These are phyloP conservation scores for Enteromius fasciolatus DNA, from an alignment of 2,797 vertebrate species.

Conservation along the genomic window DNA sequence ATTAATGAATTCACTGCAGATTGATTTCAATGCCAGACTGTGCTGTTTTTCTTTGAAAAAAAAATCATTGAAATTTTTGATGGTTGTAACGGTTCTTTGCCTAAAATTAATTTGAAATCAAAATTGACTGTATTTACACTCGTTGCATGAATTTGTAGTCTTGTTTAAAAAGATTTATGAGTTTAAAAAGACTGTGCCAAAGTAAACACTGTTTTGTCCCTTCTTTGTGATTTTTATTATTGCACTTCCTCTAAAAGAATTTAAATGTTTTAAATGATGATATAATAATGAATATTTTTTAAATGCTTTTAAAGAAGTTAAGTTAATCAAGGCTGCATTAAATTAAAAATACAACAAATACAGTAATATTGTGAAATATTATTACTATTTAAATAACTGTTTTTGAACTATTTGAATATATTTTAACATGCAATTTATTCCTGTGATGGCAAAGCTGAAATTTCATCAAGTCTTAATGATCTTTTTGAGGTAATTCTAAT, in stretches of 20 bases:
- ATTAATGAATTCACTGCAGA: conserved; percentile 15
- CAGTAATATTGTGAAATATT: neutral
- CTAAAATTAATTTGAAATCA: neutral
- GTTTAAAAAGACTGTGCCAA: neutral
- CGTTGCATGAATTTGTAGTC: neutral
- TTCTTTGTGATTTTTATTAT: neutral
- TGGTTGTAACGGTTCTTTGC: neutral
- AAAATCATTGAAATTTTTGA: neutral
- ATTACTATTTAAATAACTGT: neutral
- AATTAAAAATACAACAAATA: neutral
- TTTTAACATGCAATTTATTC: neutral
- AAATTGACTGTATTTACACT: neutral
- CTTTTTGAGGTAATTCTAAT: neutral
- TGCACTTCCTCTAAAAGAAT: neutral
- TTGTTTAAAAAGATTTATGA: neutral
- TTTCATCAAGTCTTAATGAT: neutral
- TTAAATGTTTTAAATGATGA: neutral
- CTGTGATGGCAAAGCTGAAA: neutral
- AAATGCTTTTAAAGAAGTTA: neutral
- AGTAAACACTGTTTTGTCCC: neutral
- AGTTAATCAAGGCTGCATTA: neutral
- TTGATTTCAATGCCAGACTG: conserved; percentile 15
- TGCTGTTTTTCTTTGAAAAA: neutral
- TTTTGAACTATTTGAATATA: neutral
- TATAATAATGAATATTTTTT: neutral